These are phyloP conservation scores for Hippocampus mohnikei DNA, from an alignment of 2,113 vertebrate genomes.

Conservation along the genomic window DNA sequence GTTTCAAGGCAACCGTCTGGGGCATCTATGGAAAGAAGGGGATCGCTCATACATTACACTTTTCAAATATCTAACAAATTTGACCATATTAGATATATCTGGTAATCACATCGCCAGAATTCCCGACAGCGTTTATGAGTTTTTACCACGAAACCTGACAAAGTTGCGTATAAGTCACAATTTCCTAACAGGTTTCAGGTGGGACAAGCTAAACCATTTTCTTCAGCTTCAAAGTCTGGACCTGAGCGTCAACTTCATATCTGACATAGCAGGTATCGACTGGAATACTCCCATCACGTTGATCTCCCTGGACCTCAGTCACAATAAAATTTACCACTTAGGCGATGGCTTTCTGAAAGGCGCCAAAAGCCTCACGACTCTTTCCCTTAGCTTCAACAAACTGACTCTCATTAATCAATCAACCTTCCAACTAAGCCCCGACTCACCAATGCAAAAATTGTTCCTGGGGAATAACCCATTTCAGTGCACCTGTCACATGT, in stretches of 20 bases:
- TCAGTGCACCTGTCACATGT: conserved; percentile 70
- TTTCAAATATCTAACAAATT: conserved; percentile 65
- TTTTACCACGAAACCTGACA: conserved; percentile 59
- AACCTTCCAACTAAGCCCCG: conserved; percentile 32
- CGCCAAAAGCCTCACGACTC: conserved; percentile 44
- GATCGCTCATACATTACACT: conserved; percentile 53
- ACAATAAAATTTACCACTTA: conserved; percentile 69
- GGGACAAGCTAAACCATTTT: conserved; percentile 56
- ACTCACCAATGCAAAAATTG: conserved; percentile 49
- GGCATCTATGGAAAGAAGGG: conserved; percentile 67
- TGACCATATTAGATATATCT: conserved; percentile 74
- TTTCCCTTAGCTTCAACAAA: conserved; percentile 70
- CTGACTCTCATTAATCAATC: conserved; percentile 67
- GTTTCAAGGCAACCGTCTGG: conserved; percentile 70
- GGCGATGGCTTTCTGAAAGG: conserved; percentile 51
- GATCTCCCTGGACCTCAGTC: conserved; percentile 64
- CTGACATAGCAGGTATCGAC: conserved; percentile 45
- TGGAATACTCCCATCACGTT: conserved; percentile 53
- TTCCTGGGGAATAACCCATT: conserved; percentile 72
- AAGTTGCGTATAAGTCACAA: conserved; percentile 62
- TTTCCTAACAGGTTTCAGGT: conserved; percentile 52
- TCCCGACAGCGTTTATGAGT: conserved; percentile 43
- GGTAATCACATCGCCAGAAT: conserved; percentile 61
- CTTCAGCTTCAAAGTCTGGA: conserved; percentile 59
- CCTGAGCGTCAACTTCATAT: conserved; percentile 68